A percentile compares a stretch with the other conserved stretches of the same genome.
Conservation (phyloP, 2,113 vertebrate species). For the Struthio camelus region DNA sequence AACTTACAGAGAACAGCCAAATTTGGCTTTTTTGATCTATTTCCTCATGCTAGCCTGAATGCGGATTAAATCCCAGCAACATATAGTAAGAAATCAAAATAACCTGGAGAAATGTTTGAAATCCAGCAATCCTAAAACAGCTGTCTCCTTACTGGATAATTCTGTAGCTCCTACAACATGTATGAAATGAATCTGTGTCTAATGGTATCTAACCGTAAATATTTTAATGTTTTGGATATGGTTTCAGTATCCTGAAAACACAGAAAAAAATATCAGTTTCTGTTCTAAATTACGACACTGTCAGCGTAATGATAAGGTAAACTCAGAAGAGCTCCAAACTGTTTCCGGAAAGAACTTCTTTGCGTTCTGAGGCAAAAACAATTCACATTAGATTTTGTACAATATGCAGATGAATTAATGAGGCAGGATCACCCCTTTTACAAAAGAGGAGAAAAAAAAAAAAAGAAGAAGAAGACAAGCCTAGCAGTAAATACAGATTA, state of each 20-base stretch:
- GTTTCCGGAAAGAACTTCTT: background rate
- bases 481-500: background rate
- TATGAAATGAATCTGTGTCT: background rate
- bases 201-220: background rate
- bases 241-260: background rate
- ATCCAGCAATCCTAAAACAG: background rate
- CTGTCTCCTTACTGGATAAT: background rate
- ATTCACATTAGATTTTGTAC: background rate
- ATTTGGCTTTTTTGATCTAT: background rate
- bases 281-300: background rate
- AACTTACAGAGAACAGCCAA: background rate
- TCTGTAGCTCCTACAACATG: background rate
- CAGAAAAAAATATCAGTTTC: background rate
- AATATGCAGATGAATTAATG: background rate
- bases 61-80: constrained; percentile 1
- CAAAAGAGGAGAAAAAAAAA: background rate
- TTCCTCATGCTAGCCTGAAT: background rate
- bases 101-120: background rate
- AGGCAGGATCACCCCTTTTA: background rate
- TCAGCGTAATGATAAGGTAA: background rate
- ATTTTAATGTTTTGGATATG: background rate
- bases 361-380: background rate
- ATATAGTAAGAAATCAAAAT: background rate
- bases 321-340: background rate
- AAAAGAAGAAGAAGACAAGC: background rate